Evolutionary conservation across 2,888 invertebrate genomes (phyloP).

Genomic region (Amblyjoppa proteus): DNA sequence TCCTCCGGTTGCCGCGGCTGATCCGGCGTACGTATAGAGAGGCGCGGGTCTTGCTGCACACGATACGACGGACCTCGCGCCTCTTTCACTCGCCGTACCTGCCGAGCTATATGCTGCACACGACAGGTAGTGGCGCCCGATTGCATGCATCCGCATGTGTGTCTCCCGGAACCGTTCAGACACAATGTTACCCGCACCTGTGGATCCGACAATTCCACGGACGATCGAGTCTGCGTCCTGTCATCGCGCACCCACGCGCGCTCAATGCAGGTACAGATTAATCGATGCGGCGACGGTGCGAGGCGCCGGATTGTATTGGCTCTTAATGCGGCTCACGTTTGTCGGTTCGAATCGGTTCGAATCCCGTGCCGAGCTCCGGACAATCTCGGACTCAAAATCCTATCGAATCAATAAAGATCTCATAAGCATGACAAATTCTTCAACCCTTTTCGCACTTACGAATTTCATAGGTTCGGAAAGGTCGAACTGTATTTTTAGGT

Average conservation of each 20-base stretch:
- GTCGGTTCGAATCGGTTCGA: not conserved
- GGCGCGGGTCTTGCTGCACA: not conserved
- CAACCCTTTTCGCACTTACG: no score
- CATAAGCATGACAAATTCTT: no score
- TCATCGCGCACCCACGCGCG: constrained; percentile 38
- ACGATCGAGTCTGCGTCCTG: constrained; percentile 6
- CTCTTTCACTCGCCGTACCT: constrained; percentile 56
- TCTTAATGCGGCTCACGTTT: not conserved
- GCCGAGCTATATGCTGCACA: constrained; percentile 41
- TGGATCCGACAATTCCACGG: constrained; percentile 43
- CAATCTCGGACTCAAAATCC: no score
- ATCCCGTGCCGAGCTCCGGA: no score
- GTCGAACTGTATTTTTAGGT: no score
- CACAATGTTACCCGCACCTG: constrained; percentile 35
- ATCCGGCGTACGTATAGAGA: constrained; percentile 35
- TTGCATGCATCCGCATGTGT: constrained; percentile 15
- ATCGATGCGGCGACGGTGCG: not conserved
- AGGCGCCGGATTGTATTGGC: not conserved
- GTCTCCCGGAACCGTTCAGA: constrained; percentile 16
- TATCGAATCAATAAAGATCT: no score
- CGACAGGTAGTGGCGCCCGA: constrained; percentile 42
- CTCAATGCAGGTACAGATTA: constrained; percentile 7
- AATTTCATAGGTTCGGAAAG: no score
- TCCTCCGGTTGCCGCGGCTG: constrained; percentile 23
- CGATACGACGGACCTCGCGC: constrained; percentile 50